Evolutionary conservation across 2,797 vertebrate genomes (phyloP).

Genomic region (Triplophysa yarkandensis): DNA sequence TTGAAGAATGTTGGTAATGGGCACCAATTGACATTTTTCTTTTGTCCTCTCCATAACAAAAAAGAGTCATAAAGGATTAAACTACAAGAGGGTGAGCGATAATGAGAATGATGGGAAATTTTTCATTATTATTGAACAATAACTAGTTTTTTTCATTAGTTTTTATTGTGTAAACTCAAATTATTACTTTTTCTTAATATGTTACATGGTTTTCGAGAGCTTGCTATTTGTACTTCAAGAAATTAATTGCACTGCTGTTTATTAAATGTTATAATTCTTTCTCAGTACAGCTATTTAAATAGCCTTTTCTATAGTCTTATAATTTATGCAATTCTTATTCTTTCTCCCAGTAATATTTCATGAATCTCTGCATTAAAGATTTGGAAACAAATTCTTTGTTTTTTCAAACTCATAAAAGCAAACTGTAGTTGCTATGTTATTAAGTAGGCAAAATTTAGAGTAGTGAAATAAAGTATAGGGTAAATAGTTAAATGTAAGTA

Average conservation of each 20-base stretch:
- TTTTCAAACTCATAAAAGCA: background rate
- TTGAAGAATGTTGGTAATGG: too few species aligned
- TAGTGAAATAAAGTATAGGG: background rate
- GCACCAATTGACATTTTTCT: too few species aligned
- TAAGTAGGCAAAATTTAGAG: background rate
- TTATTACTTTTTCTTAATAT: too few species aligned
- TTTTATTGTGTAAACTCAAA: too few species aligned
- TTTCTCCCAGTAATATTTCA: slow-evolving; percentile 1
- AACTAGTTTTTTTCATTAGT: too few species aligned
- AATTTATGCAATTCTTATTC: background rate
- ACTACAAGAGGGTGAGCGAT: too few species aligned
- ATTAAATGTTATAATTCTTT: background rate
- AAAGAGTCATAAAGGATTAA: too few species aligned
- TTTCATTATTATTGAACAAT: too few species aligned
- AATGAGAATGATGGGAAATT: too few species aligned
- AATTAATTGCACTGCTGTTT: background rate
- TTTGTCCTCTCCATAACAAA: too few species aligned
- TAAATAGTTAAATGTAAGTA: background rate
- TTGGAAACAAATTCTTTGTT: slow-evolving; percentile 2
- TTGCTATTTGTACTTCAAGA: too few species aligned
- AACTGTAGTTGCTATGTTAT: background rate
- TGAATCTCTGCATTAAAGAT: background rate
- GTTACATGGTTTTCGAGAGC: too few species aligned
- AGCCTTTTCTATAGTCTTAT: background rate
- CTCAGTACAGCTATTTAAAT: slow-evolving; percentile 2